Evolutionary conservation across 2,797 vertebrate genomes (phyloP).

Genomic region (Potorous gilbertii): DNA sequence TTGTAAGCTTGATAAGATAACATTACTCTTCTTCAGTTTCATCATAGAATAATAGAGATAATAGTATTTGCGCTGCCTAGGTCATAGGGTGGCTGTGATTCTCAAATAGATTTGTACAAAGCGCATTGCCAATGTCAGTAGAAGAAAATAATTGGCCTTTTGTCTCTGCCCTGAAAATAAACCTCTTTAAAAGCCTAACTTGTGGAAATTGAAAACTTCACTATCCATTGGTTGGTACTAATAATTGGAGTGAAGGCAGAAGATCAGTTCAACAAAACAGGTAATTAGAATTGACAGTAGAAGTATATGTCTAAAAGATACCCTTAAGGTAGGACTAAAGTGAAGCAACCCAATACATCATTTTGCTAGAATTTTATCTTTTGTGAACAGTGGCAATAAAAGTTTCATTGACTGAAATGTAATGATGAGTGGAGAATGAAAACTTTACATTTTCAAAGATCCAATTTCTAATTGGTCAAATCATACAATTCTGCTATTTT

Average conservation of each 20-base stretch:
- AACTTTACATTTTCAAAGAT: neutral
- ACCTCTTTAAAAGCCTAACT: neutral
- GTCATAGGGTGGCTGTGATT: neutral
- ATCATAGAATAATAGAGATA: neutral
- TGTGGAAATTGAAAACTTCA: conserved; percentile 14
- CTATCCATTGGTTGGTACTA: neutral
- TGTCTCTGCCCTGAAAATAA: conserved; percentile 19
- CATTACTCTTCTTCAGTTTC: neutral
- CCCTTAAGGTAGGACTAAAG: neutral
- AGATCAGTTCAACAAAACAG: neutral
- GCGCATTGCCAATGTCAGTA: neutral
- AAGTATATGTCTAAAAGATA: neutral
- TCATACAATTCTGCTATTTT: neutral
- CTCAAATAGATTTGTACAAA: neutral
- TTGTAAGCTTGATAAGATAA: neutral
- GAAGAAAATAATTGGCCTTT: neutral
- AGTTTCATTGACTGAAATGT: neutral
- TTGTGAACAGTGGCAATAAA: neutral
- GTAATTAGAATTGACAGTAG: neutral
- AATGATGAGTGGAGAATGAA: neutral
- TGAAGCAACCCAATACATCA: neutral
- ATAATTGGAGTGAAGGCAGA: neutral
- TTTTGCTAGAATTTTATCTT: neutral
- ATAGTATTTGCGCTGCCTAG: neutral
- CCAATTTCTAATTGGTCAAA: neutral